A percentile compares a stretch with the other conserved stretches of the same genome.
Evolutionary conservation across 2,797 vertebrate genomes (phyloP).

Genomic region (Hypotaenidia okinawae): DNA sequence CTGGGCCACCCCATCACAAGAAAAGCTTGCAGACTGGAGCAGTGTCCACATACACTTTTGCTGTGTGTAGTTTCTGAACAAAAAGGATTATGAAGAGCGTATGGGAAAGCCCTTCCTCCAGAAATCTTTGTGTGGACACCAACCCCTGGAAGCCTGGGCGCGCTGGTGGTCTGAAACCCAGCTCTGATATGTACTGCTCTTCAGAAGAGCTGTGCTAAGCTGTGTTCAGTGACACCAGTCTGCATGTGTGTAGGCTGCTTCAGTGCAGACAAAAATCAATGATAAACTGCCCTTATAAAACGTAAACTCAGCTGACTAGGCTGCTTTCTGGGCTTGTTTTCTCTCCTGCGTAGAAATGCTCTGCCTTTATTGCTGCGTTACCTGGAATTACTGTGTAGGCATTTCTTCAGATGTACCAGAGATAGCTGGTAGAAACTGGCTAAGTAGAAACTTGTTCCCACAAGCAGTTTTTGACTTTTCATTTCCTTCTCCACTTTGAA

Average conservation of each 20-base stretch:
- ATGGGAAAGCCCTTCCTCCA: background rate
- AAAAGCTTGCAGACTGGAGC: background rate
- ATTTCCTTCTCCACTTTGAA: constrained; percentile 46
- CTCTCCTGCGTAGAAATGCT: background rate
- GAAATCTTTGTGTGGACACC: background rate
- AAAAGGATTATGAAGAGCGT: background rate
- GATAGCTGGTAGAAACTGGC: constrained; percentile 2
- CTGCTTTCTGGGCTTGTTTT: constrained; percentile 40
- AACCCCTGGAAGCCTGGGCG: fast-evolving
- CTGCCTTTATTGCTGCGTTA: background rate
- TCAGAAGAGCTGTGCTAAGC: background rate
- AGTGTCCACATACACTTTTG: fast-evolving
- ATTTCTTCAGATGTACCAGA: constrained; percentile 57
- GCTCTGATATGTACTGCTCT: fast-evolving
- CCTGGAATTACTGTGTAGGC: constrained; percentile 67
- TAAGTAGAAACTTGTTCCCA: constrained; percentile 37
- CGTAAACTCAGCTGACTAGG: background rate
- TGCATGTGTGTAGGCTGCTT: background rate
- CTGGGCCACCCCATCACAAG: background rate
- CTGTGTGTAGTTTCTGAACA: background rate
- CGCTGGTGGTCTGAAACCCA: fast-evolving
- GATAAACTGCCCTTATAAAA: background rate
- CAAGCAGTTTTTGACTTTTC: constrained; percentile 38
- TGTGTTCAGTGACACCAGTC: background rate
- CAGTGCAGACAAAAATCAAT: background rate